These are phyloP conservation scores for Homalodisca vitripennis DNA, from an alignment of 1,140 invertebrate species.

Conservation along the genomic window DNA sequence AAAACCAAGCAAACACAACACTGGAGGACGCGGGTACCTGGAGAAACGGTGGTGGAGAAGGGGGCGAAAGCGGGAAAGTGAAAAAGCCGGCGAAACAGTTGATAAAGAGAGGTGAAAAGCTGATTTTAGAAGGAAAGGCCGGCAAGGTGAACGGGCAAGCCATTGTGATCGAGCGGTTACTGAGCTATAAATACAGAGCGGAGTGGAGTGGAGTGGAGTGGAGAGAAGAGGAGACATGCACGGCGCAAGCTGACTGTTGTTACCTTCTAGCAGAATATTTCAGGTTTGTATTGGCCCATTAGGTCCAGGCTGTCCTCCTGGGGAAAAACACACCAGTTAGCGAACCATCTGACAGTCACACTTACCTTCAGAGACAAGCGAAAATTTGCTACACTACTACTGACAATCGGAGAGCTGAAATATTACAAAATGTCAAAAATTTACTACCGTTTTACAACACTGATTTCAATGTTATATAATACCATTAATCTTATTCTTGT, in stretches of 20 bases:
- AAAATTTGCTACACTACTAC: too few species aligned
- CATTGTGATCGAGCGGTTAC: background rate
- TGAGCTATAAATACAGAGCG: slow-evolving; percentile 10
- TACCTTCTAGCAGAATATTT: slow-evolving; percentile 81
- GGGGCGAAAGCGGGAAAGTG: background rate
- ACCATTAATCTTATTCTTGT: too few species aligned
- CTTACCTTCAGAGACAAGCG: too few species aligned
- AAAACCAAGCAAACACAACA: too few species aligned
- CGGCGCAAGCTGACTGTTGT: slow-evolving; percentile 43
- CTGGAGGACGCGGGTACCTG: background rate
- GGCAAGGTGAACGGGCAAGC: background rate
- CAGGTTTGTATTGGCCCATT: slow-evolving; percentile 79
- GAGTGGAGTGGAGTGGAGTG: too few species aligned
- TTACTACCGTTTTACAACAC: too few species aligned
- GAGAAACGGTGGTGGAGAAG: background rate
- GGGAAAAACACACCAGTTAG: slow-evolving; percentile 19
- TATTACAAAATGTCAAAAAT: too few species aligned
- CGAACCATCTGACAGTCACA: too few species aligned
- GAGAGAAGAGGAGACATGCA: too few species aligned
- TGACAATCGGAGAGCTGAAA: too few species aligned
- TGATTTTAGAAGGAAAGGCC: background rate
- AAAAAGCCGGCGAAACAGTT: slow-evolving; percentile 8
- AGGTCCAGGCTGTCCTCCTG: slow-evolving; percentile 79
- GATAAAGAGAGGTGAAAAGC: background rate
- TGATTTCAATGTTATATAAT: too few species aligned